Evolutionary conservation across 2,888 invertebrate genomes (phyloP).

Genomic region (Drosophila prostipennis): DNA sequence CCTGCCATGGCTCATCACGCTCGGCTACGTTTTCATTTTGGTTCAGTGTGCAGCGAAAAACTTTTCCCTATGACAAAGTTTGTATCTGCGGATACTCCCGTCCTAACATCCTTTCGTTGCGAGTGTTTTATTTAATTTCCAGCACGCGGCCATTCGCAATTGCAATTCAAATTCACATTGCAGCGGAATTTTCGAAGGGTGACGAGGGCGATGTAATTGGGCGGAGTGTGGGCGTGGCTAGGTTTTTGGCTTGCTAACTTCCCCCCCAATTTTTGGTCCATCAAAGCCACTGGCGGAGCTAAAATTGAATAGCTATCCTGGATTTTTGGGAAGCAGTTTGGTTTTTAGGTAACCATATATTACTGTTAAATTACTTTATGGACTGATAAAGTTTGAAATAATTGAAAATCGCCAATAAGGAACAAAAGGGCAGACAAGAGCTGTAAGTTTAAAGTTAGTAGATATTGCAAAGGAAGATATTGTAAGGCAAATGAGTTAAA

Average conservation of each 20-base stretch:
- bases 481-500: no score
- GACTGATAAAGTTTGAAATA: slow-evolving; percentile 11
- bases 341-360: slow-evolving; percentile 10
- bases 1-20: slow-evolving; percentile 47
- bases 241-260: slow-evolving; percentile 31
- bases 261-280: slow-evolving; percentile 21
- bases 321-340: background rate
- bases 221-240: background rate
- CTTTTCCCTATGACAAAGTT: slow-evolving; percentile 53
- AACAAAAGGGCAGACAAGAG: background rate
- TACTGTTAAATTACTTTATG: slow-evolving; percentile 20
- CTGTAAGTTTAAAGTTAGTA: no score
- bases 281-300: slow-evolving; percentile 27
- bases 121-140: slow-evolving; percentile 62
- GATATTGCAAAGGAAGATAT: no score
- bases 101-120: slow-evolving; percentile 38
- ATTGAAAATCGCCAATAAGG: background rate
- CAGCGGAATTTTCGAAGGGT: slow-evolving; percentile 22
- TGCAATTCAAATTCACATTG: slow-evolving; percentile 49
- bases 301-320: slow-evolving; percentile 29
- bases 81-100: slow-evolving; percentile 44
- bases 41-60: slow-evolving; percentile 53
- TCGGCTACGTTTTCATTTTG: slow-evolving; percentile 53
- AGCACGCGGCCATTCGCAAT: slow-evolving; percentile 52
- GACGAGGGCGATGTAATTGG: slow-evolving; percentile 5